These are phyloP conservation scores for Cactoblastis cactorum DNA, from an alignment of 2,888 invertebrate genomes.

Conservation along the genomic window DNA sequence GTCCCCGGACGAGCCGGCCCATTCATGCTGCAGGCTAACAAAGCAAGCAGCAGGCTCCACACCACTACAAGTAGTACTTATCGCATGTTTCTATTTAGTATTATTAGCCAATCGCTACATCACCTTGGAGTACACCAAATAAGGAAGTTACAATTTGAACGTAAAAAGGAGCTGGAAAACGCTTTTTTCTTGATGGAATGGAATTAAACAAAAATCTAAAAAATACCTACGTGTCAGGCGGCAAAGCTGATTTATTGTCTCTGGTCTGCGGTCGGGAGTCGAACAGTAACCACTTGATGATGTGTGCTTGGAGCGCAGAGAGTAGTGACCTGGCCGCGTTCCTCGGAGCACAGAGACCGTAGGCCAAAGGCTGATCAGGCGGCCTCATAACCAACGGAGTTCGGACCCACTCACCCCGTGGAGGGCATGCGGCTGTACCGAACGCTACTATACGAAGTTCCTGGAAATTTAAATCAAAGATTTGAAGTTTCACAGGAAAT, in stretches of 20 bases:
- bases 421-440: slow-evolving; percentile 83
- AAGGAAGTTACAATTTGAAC: not conserved
- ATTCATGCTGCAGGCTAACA: too few relatives aligned
- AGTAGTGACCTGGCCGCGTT: slow-evolving; percentile 79
- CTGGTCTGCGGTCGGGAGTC: slow-evolving; percentile 67
- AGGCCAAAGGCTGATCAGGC: slow-evolving; percentile 78
- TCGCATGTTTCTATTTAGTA: too few relatives aligned
- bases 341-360: slow-evolving; percentile 82
- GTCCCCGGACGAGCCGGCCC: too few relatives aligned
- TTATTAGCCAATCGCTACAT: too few relatives aligned
- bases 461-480: slow-evolving; percentile 47
- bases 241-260: slow-evolving; percentile 66
- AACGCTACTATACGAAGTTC: slow-evolving; percentile 82
- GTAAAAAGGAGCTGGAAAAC: too few relatives aligned
- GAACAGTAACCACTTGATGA: slow-evolving; percentile 85
- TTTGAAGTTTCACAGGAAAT: too few relatives aligned
- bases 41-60: too few relatives aligned
- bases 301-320: slow-evolving; percentile 84
- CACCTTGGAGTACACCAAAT: too few relatives aligned
- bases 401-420: slow-evolving; percentile 85
- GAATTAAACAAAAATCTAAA: not conserved
- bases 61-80: too few relatives aligned
- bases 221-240: slow-evolving; percentile 75
- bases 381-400: slow-evolving; percentile 83
- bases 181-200: too few relatives aligned